Evolutionary conservation across 2,888 invertebrate genomes (phyloP).

Genomic region (Melikaiella ostensackeni): DNA sequence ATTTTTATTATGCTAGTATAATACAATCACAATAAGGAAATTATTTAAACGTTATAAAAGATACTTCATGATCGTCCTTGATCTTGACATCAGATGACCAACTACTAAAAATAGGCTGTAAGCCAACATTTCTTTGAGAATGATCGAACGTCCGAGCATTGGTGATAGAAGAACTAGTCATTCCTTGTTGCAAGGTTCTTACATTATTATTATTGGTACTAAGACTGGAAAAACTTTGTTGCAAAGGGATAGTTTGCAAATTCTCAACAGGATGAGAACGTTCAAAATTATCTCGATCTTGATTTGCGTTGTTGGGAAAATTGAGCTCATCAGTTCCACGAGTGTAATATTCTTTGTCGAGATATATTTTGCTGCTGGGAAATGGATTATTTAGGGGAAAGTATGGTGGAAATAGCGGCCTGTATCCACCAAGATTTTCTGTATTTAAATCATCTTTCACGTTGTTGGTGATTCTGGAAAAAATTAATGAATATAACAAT

Average conservation of each 20-base stretch:
- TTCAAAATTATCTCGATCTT: constrained; percentile 13
- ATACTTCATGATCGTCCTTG: constrained; percentile 3
- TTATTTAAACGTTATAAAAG: constrained; percentile 5
- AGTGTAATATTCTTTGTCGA: constrained; percentile 50
- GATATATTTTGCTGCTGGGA: constrained; percentile 29
- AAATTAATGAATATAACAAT: no score
- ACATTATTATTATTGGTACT: neutral
- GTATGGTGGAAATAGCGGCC: constrained; percentile 50
- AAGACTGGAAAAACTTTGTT: neutral
- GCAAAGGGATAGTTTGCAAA: neutral
- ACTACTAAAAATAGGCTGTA: neutral
- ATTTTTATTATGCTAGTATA: neutral
- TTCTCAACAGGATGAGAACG: neutral
- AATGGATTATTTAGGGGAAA: constrained; percentile 36
- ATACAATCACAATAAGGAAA: neutral
- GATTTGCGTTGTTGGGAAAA: neutral
- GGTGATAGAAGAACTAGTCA: neutral
- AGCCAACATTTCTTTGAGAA: neutral
- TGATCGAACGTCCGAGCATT: neutral
- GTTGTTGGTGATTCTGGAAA: constrained; percentile 19
- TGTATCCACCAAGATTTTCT: constrained; percentile 45
- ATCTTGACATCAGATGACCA: neutral
- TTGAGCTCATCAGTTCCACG: constrained; percentile 34
- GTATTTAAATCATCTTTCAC: neutral
- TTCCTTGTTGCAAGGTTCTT: neutral